phyloP scores from a whole-genome alignment of 1,140 invertebrate genomes.

The Rhagoletis zephyria region DNA sequence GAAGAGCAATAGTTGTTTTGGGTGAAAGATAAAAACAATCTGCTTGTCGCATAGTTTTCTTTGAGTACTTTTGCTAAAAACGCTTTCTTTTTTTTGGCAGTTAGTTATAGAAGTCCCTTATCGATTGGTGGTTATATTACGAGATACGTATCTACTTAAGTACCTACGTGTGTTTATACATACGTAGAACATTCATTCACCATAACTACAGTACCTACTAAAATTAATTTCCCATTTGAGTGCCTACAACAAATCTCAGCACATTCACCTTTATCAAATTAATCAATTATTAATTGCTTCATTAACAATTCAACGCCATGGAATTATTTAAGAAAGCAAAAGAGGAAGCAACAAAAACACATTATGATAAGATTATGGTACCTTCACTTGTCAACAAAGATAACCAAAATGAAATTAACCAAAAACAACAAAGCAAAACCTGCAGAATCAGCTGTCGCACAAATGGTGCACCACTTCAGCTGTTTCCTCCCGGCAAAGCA shows the following conservation, averaged over 20 bases:
- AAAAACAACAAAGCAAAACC: neutral
- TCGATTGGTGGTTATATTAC: too few relatives aligned
- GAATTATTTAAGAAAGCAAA: neutral
- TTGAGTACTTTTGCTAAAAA: too few relatives aligned
- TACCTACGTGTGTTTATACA: too few relatives aligned
- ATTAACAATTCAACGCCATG: slow-evolving; percentile 18
- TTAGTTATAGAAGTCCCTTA: too few relatives aligned
- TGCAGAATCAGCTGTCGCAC: slow-evolving; percentile 17
- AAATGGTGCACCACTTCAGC: slow-evolving; percentile 1
- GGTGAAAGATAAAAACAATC: too few relatives aligned
- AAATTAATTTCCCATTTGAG: neutral
- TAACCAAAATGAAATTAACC: neutral
- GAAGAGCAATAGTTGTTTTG: too few relatives aligned
- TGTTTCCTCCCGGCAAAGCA: neutral
- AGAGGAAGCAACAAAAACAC: neutral
- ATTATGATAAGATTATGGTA: neutral
- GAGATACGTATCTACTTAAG: too few relatives aligned
- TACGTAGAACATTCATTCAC: neutral
- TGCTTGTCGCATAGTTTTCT: too few relatives aligned
- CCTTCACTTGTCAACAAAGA: neutral
- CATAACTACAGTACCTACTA: neutral
- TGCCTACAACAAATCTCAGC: neutral
- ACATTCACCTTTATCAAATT: slow-evolving; percentile 19
- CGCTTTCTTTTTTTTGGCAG: too few relatives aligned
- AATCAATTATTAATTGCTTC: slow-evolving; percentile 40